phyloP scores from a whole-genome alignment of 2,888 invertebrate species.

The Aporophyla lueneburgensis region DNA sequence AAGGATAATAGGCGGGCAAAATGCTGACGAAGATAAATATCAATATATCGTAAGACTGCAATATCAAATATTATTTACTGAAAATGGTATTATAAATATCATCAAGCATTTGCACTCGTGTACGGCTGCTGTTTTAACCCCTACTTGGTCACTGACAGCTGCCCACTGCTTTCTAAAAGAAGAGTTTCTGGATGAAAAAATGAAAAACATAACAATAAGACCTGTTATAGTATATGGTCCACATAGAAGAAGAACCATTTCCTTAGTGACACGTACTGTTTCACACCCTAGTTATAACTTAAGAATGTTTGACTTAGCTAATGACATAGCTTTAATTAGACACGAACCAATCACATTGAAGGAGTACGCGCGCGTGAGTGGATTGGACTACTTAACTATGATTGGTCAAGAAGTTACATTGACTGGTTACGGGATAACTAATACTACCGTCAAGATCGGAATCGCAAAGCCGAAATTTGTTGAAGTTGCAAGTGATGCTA shows the following conservation, averaged over 20 bases:
- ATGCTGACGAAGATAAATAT: constrained; percentile 29
- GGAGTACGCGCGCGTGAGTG: constrained; percentile 40
- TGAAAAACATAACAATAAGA: accelerated
- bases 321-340: constrained; percentile 41
- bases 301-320: neutral
- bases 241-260: accelerated
- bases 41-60: constrained; percentile 38
- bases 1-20: constrained; percentile 36
- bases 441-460: accelerated
- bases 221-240: constrained; percentile 12
- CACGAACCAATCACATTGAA: constrained; percentile 26
- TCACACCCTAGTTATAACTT: constrained; percentile 13
- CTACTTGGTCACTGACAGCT: constrained; percentile 39
- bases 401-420: constrained; percentile 35
- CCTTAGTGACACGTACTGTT: neutral
- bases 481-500: neutral
- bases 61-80: neutral
- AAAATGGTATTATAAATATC: accelerated
- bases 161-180: constrained; percentile 15
- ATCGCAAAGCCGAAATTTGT: accelerated
- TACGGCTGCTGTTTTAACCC: constrained; percentile 16
- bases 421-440: constrained; percentile 37
- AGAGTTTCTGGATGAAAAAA: accelerated
- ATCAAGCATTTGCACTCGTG: neutral
- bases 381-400: constrained; percentile 27